Conservation (phyloP, 1,140 invertebrate species). For the Drusus annulatus region DNA sequence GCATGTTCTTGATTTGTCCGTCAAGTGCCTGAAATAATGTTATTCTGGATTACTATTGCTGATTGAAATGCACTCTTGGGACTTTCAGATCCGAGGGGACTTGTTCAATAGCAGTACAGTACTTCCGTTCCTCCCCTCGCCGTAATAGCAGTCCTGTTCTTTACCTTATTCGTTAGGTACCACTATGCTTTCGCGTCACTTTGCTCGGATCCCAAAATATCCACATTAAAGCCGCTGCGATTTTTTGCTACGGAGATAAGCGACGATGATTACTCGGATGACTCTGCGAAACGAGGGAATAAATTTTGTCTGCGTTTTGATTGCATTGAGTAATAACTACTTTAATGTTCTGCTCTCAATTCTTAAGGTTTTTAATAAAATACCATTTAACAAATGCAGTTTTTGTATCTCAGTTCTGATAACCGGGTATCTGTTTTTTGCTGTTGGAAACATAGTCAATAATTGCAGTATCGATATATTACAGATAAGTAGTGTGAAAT, state of each 20-base stretch:
- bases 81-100: conserved; percentile 25
- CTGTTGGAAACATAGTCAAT: too few relatives aligned
- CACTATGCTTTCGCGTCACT: conserved; percentile 17
- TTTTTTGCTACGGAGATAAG: conserved; percentile 3
- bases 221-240: too few relatives aligned
- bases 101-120: conserved; percentile 3
- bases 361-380: too few relatives aligned
- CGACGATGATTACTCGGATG: conserved; percentile 50
- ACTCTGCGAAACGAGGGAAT: conserved; percentile 39
- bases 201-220: conserved; percentile 1
- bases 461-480: too few relatives aligned
- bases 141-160: not conserved
- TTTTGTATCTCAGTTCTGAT: too few relatives aligned
- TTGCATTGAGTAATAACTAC: not conserved
- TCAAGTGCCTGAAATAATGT: conserved; percentile 3
- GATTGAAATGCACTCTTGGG: conserved; percentile 55
- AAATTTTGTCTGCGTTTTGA: not conserved
- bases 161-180: not conserved
- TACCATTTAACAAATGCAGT: too few relatives aligned
- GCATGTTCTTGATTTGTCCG: not conserved
- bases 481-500: too few relatives aligned
- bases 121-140: not conserved
- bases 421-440: too few relatives aligned
- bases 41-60: conserved; percentile 23
- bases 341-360: too few relatives aligned